phyloP scores from a whole-genome alignment of 2,797 vertebrate species.

The Cossypha polioptera region DNA sequence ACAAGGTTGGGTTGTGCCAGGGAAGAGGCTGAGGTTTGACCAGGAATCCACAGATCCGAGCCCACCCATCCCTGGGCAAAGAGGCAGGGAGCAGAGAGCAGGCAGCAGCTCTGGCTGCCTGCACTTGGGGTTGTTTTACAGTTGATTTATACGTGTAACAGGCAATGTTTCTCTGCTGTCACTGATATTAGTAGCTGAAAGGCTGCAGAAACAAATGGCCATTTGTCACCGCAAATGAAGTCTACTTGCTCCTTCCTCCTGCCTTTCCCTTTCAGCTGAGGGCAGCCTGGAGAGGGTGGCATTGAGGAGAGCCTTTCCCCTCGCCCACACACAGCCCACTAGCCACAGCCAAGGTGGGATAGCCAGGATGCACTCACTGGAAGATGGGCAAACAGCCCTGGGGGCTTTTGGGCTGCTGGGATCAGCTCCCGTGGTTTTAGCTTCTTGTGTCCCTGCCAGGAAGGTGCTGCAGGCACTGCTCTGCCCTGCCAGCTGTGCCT shows the following conservation, averaged over 20 bases:
- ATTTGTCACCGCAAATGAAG: conserved; percentile 35
- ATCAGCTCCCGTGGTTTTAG: not conserved
- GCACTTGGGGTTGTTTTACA: not conserved
- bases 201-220: not conserved
- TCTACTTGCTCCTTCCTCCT: not conserved
- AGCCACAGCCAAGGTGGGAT: not conserved
- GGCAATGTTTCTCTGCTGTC: conserved; percentile 43
- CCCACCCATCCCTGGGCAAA: not conserved
- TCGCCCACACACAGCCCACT: accelerated
- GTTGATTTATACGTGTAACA: conserved; percentile 43
- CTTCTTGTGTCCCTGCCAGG: not conserved
- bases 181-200: conserved; percentile 27
- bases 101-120: not conserved
- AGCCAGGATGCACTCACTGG: not conserved
- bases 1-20: accelerated
- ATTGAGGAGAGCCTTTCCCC: not conserved
- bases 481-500: not conserved
- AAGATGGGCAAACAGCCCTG: not conserved
- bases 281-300: not conserved
- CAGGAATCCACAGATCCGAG: accelerated
- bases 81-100: not conserved
- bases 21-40: not conserved
- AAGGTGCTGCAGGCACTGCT: not conserved
- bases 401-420: not conserved
- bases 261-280: not conserved